Evolutionary conservation across 2,888 invertebrate species (phyloP), one percentile per base, ranked within the genome.

Genomic region (Zaprionus lineosus): DNA sequence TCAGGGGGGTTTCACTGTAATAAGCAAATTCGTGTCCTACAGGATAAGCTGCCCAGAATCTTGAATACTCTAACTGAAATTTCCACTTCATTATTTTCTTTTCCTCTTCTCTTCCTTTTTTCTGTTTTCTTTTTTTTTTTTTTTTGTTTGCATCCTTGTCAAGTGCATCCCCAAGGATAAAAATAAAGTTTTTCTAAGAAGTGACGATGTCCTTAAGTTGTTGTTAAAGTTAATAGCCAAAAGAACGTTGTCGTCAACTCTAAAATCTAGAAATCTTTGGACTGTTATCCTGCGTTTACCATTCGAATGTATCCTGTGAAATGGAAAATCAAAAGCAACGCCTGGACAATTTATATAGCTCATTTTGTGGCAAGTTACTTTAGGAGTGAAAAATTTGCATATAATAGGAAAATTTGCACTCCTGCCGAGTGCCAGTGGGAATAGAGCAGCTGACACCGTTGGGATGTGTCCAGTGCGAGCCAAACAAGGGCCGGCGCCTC

Each of bases 331-430:
- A 53, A 47, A 39, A 24, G 47, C 41, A 47, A n/a, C 36, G 33
- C 34, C 36, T 26, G n/a, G 33, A 39, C 37, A 65, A 75, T 73
- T 78, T 75, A 73, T 75, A 67, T 59, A 57, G 79, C 70, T 75
- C 75, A 73, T 78, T 73, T 73, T 69, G 69, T 28, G 72, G 61
- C 61, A 43, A 50, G 46, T 60, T 61, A 26, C 60, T 66, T 53
- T 47, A 28, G 40, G 61, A 51, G 52, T 57, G 43, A 61, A 65
- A 70, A 75, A 78, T 82, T 78, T 82, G 71, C 83, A 82, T 82
- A 75, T 70, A 75, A 73, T 70, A 59, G 58, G 19, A 63, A 67
- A 73, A 82, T 72, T 69, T 69, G 60, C 74, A 65, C 63, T 60
- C 29, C 39, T n/a, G 37, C 15, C 18, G 4, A 28, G 18, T 6